Evolutionary conservation across 2,113 vertebrate species (phyloP), one percentile per base, ranked within the genome.

Genomic region (Egretta garzetta): DNA sequence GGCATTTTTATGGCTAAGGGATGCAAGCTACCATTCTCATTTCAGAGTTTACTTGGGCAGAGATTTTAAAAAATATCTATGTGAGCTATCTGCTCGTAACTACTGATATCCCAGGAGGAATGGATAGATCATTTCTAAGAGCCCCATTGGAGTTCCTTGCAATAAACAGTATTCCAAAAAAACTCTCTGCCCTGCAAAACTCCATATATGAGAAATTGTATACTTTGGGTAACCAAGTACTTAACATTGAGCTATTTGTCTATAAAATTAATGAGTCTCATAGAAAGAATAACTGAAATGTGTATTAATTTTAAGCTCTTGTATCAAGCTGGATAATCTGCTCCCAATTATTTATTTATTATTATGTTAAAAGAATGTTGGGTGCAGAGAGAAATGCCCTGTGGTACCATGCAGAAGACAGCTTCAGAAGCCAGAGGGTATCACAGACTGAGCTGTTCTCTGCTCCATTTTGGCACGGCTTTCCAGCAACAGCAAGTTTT

Each of bases 361-460:
- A 22, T 35, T 19, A 45, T 23, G 6, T 35, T 64, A 60, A 81
- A 90, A 81, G 47, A 15, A 68, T 43, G 86, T 86, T 41, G 50
- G 5, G 9, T 56, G 20, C 47, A 75, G 20, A 75, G 17, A 30
- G 52, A 68, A 81, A 41, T 19, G 53, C 37, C 28, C 13, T n/a
- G 28, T 14, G 14, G 15, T 33, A 27, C 14, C 47, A 37, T 0
- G 1, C 21, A 80, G 24, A 68, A 59, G 33, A 16, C 0, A 1
- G 33, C 23, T 80, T 47, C 12, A 68, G 35, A 80, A 88, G 16
- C 24, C 58, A 73, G 32, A 59, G 3, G 23, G 8, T 33, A 41
- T 24, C 50, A n/a, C 23, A 59, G 17, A 14, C 35, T 35, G 24
- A 83, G 12, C 7, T 47, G 9, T 20, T 3, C 28, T 23, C 24